A percentile compares a stretch with the other conserved stretches of the same genome.
Conservation (phyloP, 92 coral and sea anemone genomes). For the Epizoanthus fatuus region DNA sequence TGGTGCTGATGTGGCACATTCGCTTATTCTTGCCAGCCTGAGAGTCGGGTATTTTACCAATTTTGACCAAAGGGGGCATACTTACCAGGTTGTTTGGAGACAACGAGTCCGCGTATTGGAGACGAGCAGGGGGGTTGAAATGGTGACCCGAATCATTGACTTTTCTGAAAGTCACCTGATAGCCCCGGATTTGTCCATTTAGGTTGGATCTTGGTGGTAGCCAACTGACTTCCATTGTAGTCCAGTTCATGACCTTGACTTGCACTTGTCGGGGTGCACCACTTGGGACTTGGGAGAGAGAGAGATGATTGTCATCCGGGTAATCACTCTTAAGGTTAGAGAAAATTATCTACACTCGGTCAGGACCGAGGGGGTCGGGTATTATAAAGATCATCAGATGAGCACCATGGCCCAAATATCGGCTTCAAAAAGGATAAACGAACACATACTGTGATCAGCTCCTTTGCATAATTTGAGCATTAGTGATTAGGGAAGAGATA, state of each 20-base stretch:
- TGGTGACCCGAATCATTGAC: constrained; percentile 79
- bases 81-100: constrained; percentile 71
- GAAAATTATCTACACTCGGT: no score
- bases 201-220: constrained; percentile 71
- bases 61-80: background rate
- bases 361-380: no score
- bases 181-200: constrained; percentile 90
- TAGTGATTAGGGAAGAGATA: no score
- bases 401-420: no score
- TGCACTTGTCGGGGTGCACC: constrained; percentile 87
- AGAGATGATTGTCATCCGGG: background rate
- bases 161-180: constrained; percentile 76
- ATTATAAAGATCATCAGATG: no score
- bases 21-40: no score
- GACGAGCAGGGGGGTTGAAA: constrained; percentile 65
- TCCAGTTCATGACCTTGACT: constrained; percentile 76
- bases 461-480: no score
- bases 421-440: no score
- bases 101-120: constrained; percentile 66
- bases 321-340: no score
- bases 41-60: background rate
- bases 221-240: constrained; percentile 86
- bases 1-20: no score
- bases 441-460: no score
- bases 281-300: constrained; percentile 82